Percentiles rank a stretch among this genome's conserved stretches.
Evolutionary conservation across 2,797 vertebrate genomes (phyloP).

Genomic region (Chelidonichthys spinosus): DNA sequence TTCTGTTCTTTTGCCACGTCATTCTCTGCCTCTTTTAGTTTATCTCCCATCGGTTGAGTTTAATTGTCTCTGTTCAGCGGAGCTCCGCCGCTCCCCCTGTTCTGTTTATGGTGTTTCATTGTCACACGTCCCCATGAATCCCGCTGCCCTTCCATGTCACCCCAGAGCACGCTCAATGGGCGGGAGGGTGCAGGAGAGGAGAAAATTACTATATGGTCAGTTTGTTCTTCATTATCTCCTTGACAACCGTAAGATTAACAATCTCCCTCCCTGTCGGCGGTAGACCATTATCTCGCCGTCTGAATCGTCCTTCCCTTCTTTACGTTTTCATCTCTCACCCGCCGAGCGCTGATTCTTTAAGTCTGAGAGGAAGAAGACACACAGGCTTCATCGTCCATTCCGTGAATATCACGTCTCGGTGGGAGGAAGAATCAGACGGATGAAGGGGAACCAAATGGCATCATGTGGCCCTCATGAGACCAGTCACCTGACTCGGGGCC

Average conservation of each 20-base stretch:
- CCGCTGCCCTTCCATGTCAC: slow-evolving; percentile 47
- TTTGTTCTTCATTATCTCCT: slow-evolving; percentile 55
- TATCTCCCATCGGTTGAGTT: background rate
- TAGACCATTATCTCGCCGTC: slow-evolving; percentile 2
- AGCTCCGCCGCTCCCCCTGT: background rate
- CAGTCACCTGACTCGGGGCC: slow-evolving; percentile 52
- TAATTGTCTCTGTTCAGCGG: background rate
- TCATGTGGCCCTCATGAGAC: slow-evolving; percentile 65
- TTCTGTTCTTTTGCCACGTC: too few species aligned
- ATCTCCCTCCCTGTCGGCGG: background rate
- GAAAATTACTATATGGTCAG: slow-evolving; percentile 40
- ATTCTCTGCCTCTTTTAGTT: too few species aligned
- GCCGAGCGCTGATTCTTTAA: background rate
- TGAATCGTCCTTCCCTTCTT: slow-evolving; percentile 7
- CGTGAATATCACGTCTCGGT: slow-evolving; percentile 5
- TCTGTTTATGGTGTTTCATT: slow-evolving; percentile 1
- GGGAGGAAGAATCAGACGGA: slow-evolving; percentile 6
- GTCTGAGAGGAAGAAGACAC: too few species aligned
- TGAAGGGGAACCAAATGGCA: slow-evolving; percentile 14
- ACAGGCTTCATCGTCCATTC: background rate
- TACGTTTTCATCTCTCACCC: background rate
- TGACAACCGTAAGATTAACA: slow-evolving; percentile 42
- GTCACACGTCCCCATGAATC: slow-evolving; percentile 54
- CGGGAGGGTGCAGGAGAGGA: slow-evolving; percentile 22
- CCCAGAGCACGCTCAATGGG: background rate